Evolutionary conservation across 2,888 invertebrate genomes (phyloP).

Genomic region (Punctoribates punctum): DNA sequence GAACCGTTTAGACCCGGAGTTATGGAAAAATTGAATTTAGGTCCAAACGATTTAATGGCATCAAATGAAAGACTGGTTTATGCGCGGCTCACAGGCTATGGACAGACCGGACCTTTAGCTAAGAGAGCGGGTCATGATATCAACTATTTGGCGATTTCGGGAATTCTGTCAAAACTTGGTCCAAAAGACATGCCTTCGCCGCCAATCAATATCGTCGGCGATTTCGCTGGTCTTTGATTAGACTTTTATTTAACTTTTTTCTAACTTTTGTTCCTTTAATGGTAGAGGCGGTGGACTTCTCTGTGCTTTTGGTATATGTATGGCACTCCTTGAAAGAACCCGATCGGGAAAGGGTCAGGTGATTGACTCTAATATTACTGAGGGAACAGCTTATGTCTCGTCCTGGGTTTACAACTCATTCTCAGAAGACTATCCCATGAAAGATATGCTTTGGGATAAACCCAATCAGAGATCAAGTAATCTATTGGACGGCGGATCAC

Average conservation of each 20-base stretch:
- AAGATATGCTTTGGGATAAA: slow-evolving; percentile 41
- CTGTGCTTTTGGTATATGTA: slow-evolving; percentile 81
- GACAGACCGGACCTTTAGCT: slow-evolving; percentile 73
- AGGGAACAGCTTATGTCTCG: slow-evolving; percentile 80
- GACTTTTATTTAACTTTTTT: too few species aligned
- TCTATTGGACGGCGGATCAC: slow-evolving; percentile 74
- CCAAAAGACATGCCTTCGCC: slow-evolving; percentile 64
- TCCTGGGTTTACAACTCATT: slow-evolving; percentile 74
- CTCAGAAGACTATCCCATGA: background rate
- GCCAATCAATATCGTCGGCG: slow-evolving; percentile 82
- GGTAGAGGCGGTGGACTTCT: slow-evolving; percentile 77
- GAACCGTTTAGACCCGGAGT: slow-evolving; percentile 92
- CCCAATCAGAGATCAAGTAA: slow-evolving; percentile 58
- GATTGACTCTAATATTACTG: slow-evolving; percentile 78
- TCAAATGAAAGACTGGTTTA: slow-evolving; percentile 78
- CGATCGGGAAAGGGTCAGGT: slow-evolving; percentile 77
- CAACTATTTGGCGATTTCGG: slow-evolving; percentile 82
- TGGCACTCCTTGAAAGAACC: slow-evolving; percentile 77
- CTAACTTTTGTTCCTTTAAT: too few species aligned
- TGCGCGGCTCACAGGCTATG: slow-evolving; percentile 87
- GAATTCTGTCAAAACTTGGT: slow-evolving; percentile 74
- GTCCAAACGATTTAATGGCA: slow-evolving; percentile 68
- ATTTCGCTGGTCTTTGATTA: slow-evolving; percentile 64
- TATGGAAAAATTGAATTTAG: slow-evolving; percentile 85
- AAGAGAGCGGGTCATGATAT: slow-evolving; percentile 92